phyloP scores from a whole-genome alignment of 1,140 invertebrate genomes.

The Asbolus verrucosus region DNA sequence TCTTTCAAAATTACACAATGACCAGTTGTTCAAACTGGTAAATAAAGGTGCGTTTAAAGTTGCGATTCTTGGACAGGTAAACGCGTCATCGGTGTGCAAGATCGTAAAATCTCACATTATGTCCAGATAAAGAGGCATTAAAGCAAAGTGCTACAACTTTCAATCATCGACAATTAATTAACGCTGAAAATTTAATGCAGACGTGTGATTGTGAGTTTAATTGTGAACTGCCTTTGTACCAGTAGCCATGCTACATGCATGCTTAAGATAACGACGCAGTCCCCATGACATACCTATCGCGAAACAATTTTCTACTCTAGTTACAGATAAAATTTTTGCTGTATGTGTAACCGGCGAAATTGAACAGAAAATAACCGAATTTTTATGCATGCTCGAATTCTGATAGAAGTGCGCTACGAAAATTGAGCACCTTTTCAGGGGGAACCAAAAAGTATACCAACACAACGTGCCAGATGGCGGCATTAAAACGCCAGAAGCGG shows the following conservation, averaged over 20 bases:
- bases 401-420: conserved; percentile 41
- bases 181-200: conserved; percentile 9
- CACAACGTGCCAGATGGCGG: conserved; percentile 35
- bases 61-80: conserved; percentile 19
- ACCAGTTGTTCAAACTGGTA: conserved; percentile 17
- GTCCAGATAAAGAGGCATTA: not conserved
- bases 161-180: conserved; percentile 21
- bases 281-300: conserved; percentile 21
- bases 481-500: conserved; percentile 42
- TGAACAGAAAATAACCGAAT: conserved; percentile 30
- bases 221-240: conserved; percentile 11
- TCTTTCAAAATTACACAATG: conserved; percentile 28
- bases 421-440: conserved; percentile 27
- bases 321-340: conserved; percentile 15
- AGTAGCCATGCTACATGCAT: conserved; percentile 2
- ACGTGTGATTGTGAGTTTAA: conserved; percentile 2
- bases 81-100: not conserved
- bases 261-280: conserved; percentile 9
- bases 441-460: conserved; percentile 41
- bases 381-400: conserved; percentile 33
- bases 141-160: conserved; percentile 20
- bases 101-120: conserved; percentile 6
- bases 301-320: conserved; percentile 38
- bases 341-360: conserved; percentile 4
- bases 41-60: conserved; percentile 27